Base-by-base conservation (phyloP, 2,888 invertebrate genomes). In the Drosophila maculinotata region DNA sequence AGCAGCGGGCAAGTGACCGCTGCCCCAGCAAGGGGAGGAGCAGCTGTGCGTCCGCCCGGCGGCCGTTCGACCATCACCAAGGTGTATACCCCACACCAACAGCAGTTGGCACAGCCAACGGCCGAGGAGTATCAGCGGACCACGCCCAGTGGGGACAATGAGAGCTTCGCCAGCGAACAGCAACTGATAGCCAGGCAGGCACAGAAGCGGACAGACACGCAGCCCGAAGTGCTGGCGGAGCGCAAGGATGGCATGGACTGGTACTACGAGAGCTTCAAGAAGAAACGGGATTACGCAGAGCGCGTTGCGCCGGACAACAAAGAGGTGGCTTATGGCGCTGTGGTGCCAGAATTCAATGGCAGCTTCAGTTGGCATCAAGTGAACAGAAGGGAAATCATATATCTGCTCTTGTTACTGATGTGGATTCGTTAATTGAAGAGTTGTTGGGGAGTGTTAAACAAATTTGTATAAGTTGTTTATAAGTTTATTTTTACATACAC, bases 191-290 rank as follows among this genome's bases (percentile, higher is more conserved):
- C 79, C 0, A 71, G 72, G 17, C 77, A 87, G 65, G 87, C 89
- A 25, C 89, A 90, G 25, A 89, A 90, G 42, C 76, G 67, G 25
- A 70, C 63, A 1, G 78, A 80, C 5, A 45, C 26, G 0, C 25
- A 45, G 12, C 30, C 47, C 1, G 82, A 85, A 15, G 36, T 52
- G 3, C 92, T 92, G 90, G 39, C 92, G 0, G 87, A 88, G 48
- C 87, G 93, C 31, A 93, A 93, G 69, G 92, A 91, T 70, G 91
- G 93, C 45, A 95, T 95, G 92, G 95, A 95, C 78, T 97, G 97
- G 97, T 97, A 97, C 90, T 97, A 95, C 90, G 95, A 95, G 73
- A 96, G 96, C 90, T 97, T 97, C 88, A 90, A 89, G 33, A 90
- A 89, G 60, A 87, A 85, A 14, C 77, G 85, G 0, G 83, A 79